Percentiles rank a stretch among this genome's conserved stretches.
Evolutionary conservation across 1,140 invertebrate genomes (phyloP).

Genomic region (Latrodectus geometricus): DNA sequence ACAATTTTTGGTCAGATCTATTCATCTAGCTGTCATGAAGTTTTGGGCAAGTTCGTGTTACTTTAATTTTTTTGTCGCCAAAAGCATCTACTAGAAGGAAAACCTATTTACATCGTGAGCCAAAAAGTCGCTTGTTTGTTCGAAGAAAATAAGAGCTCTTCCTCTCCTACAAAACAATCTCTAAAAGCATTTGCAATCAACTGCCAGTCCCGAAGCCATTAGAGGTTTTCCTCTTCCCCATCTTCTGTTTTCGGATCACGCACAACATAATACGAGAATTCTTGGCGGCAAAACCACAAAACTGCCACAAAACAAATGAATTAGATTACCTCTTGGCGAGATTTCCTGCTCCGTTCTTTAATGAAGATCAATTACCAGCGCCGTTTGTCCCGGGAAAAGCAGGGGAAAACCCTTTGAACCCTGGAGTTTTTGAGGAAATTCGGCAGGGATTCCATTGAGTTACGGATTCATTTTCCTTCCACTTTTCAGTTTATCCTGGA

Average conservation of each 20-base stretch:
- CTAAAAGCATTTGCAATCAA: constrained; percentile 11
- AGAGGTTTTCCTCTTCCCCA: background rate
- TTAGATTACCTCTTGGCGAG: constrained; percentile 19
- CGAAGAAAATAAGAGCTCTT: too few relatives aligned
- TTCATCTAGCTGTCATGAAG: too few relatives aligned
- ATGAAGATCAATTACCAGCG: constrained; percentile 34
- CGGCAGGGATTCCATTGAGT: background rate
- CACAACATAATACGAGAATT: background rate
- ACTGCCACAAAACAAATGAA: constrained; percentile 47
- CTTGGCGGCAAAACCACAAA: constrained; percentile 6
- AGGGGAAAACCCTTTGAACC: constrained; percentile 40
- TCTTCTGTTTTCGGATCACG: constrained; percentile 1
- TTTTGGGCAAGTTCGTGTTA: too few relatives aligned
- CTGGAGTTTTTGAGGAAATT: background rate
- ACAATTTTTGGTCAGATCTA: too few relatives aligned
- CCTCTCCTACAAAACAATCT: constrained; percentile 11
- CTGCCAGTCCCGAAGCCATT: background rate
- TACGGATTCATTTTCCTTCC: background rate
- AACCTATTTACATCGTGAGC: too few relatives aligned
- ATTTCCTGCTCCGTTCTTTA: constrained; percentile 3
- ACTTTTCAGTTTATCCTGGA: background rate
- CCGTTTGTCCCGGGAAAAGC: constrained; percentile 1
- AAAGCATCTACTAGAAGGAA: too few relatives aligned
- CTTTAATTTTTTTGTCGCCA: too few relatives aligned
- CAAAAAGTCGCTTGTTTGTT: too few relatives aligned